Percentiles rank a stretch among this genome's conserved stretches.
These are phyloP conservation scores for Drosophila infuscata DNA, from an alignment of 2,888 invertebrate genomes.

Conservation along the genomic window DNA sequence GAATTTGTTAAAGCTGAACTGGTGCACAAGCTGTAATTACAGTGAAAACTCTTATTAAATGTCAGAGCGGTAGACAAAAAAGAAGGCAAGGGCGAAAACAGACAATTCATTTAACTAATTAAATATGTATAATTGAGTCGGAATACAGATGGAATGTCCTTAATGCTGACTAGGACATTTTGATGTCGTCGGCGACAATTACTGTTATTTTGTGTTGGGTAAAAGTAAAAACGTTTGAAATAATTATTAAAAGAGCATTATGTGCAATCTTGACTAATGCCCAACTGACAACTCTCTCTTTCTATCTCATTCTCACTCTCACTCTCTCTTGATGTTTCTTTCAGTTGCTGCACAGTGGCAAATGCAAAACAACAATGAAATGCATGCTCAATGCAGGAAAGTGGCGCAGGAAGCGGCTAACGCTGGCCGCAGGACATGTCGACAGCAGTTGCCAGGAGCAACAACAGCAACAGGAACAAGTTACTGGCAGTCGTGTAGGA, in stretches of 20 bases:
- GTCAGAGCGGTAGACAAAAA: background rate
- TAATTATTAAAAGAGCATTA: conserved; percentile 49
- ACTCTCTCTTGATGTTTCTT: background rate
- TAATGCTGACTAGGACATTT: conserved; percentile 6
- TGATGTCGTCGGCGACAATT: conserved; percentile 15
- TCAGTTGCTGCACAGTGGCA: conserved; percentile 71
- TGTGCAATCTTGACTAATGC: conserved; percentile 18
- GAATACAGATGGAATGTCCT: conserved; percentile 9
- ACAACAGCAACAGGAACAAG: conserved; percentile 44
- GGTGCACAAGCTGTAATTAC: conserved; percentile 7
- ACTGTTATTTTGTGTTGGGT: conserved; percentile 1
- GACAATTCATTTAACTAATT: conserved; percentile 54
- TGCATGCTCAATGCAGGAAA: conserved; percentile 82
- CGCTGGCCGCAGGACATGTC: conserved; percentile 30
- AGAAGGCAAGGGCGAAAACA: background rate
- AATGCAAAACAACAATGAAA: conserved; percentile 85
- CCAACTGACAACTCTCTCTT: background rate
- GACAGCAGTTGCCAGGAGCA: conserved; percentile 58
- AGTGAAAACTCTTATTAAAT: background rate
- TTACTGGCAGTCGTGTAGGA: conserved; percentile 52
- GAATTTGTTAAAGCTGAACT: conserved; percentile 7
- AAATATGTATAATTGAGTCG: conserved; percentile 34
- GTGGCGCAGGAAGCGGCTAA: conserved; percentile 71
- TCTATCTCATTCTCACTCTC: background rate
- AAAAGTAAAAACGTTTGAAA: conserved; percentile 11